These are phyloP conservation scores for Andrena marginata DNA, from an alignment of 2,888 invertebrate genomes.

Conservation along the genomic window DNA sequence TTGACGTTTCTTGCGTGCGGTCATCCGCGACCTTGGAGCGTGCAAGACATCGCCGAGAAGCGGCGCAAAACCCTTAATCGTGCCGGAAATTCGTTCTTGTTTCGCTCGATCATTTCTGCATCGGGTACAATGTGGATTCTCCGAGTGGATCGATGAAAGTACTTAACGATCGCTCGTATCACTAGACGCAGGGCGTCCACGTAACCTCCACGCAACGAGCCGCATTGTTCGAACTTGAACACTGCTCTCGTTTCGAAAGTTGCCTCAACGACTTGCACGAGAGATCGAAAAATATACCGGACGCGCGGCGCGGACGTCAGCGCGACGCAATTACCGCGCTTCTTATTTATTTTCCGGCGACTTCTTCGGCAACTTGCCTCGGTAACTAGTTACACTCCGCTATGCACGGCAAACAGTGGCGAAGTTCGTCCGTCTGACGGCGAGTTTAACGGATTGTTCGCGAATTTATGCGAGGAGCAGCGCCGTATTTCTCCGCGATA, in stretches of 20 bases:
- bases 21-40: conserved; percentile 51
- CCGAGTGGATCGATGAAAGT: not conserved
- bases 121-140: not conserved
- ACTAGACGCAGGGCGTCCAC: not conserved
- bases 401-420: conserved; percentile 7
- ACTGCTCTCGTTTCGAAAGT: not conserved
- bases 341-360: conserved; percentile 9
- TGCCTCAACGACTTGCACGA: not conserved
- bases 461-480: conserved; percentile 31
- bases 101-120: not conserved
- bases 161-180: too few relatives aligned
- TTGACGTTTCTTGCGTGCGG: conserved; percentile 29
- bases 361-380: conserved; percentile 10
- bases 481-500: conserved; percentile 20
- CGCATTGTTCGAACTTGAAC: not conserved
- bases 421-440: not conserved
- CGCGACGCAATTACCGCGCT: conserved; percentile 19
- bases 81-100: not conserved
- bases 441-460: conserved; percentile 35
- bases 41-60: conserved; percentile 3
- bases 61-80: not conserved
- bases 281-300: not conserved
- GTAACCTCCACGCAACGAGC: not conserved
- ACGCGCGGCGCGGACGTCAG: not conserved
- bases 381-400: conserved; percentile 11